A percentile compares a stretch with the other conserved stretches of the same genome.
Conservation (phyloP, 2,113 vertebrate genomes). For the Thalassarche chlororhynchos region DNA sequence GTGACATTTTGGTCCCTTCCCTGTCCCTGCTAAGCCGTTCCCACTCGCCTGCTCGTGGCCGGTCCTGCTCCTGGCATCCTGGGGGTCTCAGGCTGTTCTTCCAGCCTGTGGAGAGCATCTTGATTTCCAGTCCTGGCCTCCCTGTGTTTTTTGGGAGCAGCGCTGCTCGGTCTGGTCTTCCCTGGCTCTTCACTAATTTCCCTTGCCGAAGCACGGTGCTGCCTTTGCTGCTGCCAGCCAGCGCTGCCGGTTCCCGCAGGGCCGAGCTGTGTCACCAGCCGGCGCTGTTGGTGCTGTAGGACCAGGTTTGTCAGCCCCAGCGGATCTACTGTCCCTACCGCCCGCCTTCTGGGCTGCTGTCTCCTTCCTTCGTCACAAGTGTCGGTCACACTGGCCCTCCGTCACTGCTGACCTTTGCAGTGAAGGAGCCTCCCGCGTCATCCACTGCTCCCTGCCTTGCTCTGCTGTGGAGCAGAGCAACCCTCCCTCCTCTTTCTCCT, state of each 20-base stretch:
- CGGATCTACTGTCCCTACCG: not conserved
- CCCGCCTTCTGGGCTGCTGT: not conserved
- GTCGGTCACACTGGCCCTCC: fast-evolving
- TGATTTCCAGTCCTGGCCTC: not conserved
- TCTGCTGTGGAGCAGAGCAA: not conserved
- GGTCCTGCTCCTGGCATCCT: not conserved
- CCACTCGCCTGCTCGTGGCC: fast-evolving
- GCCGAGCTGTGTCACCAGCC: not conserved
- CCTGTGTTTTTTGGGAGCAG: not conserved
- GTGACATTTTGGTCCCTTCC: not conserved
- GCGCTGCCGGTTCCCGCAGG: not conserved
- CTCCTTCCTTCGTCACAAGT: not conserved
- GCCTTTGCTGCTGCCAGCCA: not conserved
- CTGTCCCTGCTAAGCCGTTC: not conserved
- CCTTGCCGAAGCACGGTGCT: not conserved
- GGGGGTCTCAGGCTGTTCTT: not conserved
- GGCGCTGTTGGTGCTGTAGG: not conserved
- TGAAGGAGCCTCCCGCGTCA: not conserved
- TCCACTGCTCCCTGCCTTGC: not conserved
- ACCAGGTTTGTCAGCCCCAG: not conserved
- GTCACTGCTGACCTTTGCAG: not conserved
- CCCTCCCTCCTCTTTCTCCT: not conserved
- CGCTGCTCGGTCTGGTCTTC: not conserved
- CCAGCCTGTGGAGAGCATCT: not conserved
- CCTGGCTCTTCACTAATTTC: not conserved